Percentiles rank a stretch among this genome's conserved stretches.
Evolutionary conservation across 2,113 vertebrate genomes (phyloP).

Genomic region (Austrofundulus limnaeus): DNA sequence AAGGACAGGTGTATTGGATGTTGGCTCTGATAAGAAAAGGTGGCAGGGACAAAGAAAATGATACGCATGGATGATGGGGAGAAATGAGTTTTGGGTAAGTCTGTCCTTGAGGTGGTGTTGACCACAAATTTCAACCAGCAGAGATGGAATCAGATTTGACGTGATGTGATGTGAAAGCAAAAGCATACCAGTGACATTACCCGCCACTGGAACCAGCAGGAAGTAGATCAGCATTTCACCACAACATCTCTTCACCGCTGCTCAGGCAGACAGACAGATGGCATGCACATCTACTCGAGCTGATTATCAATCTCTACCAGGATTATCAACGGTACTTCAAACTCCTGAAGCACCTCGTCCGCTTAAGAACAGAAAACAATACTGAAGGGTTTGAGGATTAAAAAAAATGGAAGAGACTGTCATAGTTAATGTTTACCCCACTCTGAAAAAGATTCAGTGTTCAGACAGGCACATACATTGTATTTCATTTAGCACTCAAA

Average conservation of each 20-base stretch:
- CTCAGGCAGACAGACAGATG: not conserved
- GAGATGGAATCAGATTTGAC: slow-evolving; percentile 50
- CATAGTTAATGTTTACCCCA: slow-evolving; percentile 49
- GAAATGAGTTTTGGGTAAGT: slow-evolving; percentile 35
- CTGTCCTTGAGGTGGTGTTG: slow-evolving; percentile 21
- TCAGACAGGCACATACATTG: slow-evolving; percentile 24
- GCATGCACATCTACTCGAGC: not conserved
- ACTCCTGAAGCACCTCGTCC: not conserved
- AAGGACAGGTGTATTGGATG: slow-evolving; percentile 40
- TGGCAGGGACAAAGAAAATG: slow-evolving; percentile 39
- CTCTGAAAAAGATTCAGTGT: slow-evolving; percentile 39
- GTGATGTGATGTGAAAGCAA: slow-evolving; percentile 42
- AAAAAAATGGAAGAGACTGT: slow-evolving; percentile 19
- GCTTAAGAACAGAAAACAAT: slow-evolving; percentile 7
- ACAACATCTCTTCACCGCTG: slow-evolving; percentile 1
- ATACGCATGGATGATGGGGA: slow-evolving; percentile 29
- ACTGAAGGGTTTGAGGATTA: not conserved
- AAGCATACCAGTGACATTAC: slow-evolving; percentile 20
- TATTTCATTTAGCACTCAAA: slow-evolving; percentile 35
- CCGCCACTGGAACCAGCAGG: slow-evolving; percentile 29
- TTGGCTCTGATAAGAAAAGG: slow-evolving; percentile 40
- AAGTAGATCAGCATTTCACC: slow-evolving; percentile 31
- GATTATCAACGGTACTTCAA: slow-evolving; percentile 32
- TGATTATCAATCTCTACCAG: slow-evolving; percentile 18
- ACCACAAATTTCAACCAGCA: slow-evolving; percentile 40